Percentiles rank a stretch among this genome's conserved stretches.
Evolutionary conservation across 1,140 invertebrate genomes (phyloP).

Genomic region (Eurytemora carolleeae): DNA sequence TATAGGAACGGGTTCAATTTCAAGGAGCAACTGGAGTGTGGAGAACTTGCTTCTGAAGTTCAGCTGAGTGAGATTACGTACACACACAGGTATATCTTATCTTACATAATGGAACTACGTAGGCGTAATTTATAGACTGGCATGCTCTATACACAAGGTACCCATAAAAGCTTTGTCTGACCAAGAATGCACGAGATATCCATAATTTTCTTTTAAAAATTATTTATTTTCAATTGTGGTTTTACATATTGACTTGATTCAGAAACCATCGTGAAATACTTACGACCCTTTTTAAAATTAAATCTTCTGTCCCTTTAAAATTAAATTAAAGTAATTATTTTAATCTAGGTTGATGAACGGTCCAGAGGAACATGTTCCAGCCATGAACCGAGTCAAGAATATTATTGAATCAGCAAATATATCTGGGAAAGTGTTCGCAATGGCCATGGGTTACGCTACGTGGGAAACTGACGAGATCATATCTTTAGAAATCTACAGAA

Average conservation of each 20-base stretch:
- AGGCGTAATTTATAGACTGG: no score
- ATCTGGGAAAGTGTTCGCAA: constrained; percentile 31
- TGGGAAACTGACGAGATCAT: constrained; percentile 58
- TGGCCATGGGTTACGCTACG: constrained; percentile 39
- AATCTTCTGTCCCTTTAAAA: no score
- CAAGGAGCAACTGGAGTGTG: constrained; percentile 32
- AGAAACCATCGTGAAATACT: no score
- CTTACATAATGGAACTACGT: no score
- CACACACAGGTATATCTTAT: neutral
- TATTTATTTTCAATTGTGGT: no score
- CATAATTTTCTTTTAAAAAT: no score
- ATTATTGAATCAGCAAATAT: constrained; percentile 34
- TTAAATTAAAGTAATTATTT: no score
- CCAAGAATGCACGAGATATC: no score
- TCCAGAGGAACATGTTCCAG: constrained; percentile 45
- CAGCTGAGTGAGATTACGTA: constrained; percentile 24
- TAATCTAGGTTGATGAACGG: constrained; percentile 30
- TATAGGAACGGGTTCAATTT: neutral
- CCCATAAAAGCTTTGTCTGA: no score
- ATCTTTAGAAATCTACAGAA: constrained; percentile 48
- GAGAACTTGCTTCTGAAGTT: constrained; percentile 33
- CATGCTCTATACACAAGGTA: no score
- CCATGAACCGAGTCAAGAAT: constrained; percentile 41
- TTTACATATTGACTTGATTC: no score
- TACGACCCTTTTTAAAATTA: no score